A percentile compares a stretch with the other conserved stretches of the same genome.
These are phyloP conservation scores for Psittacula derbiana DNA, from an alignment of 2,797 vertebrate species.

Conservation along the genomic window DNA sequence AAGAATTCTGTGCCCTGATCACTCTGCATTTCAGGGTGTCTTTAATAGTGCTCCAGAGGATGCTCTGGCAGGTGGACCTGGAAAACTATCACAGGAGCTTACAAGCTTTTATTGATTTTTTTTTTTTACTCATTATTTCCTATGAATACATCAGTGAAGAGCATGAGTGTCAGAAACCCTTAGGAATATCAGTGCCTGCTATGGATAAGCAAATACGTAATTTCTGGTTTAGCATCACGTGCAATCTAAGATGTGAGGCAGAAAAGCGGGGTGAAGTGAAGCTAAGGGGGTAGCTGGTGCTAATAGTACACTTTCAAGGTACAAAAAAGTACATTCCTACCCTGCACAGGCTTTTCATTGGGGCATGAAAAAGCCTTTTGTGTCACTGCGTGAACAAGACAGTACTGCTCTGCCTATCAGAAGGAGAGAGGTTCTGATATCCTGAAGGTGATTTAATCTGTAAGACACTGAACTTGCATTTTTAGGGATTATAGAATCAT, in stretches of 20 bases:
- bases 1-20: rapidly evolving
- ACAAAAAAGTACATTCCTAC: rapidly evolving
- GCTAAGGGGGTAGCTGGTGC: not conserved
- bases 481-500: not conserved
- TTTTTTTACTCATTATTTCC: not conserved
- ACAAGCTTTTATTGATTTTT: rapidly evolving
- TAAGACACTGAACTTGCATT: rapidly evolving
- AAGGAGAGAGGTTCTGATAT: no score
- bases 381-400: not conserved
- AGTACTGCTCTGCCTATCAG: rapidly evolving
- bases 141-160: not conserved
- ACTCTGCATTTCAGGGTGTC: rapidly evolving
- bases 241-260: rapidly evolving
- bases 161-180: no score
- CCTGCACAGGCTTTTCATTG: not conserved
- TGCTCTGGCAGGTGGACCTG: not conserved
- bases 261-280: not conserved
- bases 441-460: not conserved
- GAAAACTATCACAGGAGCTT: not conserved
- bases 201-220: not conserved
- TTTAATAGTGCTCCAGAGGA: not conserved
- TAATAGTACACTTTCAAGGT: not conserved
- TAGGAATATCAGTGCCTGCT: not conserved
- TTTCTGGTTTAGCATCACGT: not conserved
- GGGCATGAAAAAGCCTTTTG: not conserved